Evolutionary conservation across 2,113 vertebrate genomes (phyloP).

Genomic region (Corvus cornix): DNA sequence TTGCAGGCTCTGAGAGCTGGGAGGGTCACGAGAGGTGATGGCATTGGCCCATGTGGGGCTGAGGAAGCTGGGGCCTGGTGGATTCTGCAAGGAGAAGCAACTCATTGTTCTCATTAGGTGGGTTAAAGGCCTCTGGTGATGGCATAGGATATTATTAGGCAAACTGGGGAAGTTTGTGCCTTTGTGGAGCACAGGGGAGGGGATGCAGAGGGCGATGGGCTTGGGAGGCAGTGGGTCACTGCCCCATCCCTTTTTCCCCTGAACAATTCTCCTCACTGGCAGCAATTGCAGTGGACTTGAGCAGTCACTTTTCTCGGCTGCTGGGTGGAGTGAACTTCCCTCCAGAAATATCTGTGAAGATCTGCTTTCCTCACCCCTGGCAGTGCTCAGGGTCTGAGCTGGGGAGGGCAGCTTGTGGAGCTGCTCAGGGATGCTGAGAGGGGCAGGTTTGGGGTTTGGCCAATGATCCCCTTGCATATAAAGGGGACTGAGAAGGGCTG

Average conservation of each 20-base stretch:
- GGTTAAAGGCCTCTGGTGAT: background rate
- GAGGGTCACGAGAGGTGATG: accelerated
- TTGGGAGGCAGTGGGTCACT: background rate
- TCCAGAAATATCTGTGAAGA: background rate
- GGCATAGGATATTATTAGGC: background rate
- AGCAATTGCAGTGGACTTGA: background rate
- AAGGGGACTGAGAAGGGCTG: background rate
- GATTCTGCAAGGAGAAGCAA: background rate
- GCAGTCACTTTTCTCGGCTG: background rate
- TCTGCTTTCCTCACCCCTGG: background rate
- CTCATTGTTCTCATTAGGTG: background rate
- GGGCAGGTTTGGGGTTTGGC: background rate
- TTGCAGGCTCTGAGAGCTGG: background rate
- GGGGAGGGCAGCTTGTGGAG: background rate
- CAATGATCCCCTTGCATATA: background rate
- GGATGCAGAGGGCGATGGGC: background rate
- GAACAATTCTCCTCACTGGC: accelerated
- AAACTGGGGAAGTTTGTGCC: background rate
- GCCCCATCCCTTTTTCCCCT: background rate
- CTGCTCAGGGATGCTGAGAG: background rate
- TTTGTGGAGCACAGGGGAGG: background rate
- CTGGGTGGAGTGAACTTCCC: accelerated
- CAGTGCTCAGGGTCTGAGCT: background rate
- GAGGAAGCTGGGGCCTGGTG: background rate
- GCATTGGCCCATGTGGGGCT: accelerated